These are phyloP conservation scores for Tenrec ecaudatus DNA, from an alignment of 2,113 vertebrate genomes.

Conservation along the genomic window DNA sequence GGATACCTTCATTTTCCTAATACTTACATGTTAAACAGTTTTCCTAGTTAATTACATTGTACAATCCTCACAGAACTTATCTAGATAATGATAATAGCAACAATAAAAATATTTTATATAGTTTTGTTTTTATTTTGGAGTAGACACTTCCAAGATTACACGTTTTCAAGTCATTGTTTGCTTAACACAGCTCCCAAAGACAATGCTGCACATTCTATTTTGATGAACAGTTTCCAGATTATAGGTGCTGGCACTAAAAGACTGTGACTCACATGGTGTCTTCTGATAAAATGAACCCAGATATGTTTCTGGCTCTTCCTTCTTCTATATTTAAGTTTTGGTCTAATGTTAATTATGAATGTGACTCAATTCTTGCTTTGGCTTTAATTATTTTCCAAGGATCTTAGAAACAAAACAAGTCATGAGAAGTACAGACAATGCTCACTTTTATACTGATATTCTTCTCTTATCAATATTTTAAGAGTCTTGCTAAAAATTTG, in stretches of 20 bases:
- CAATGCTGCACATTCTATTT: too few relatives aligned
- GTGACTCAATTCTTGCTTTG: not conserved
- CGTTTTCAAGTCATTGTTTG: not conserved
- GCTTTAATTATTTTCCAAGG: not conserved
- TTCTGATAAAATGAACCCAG: not conserved
- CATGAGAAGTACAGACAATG: not conserved
- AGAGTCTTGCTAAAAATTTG: not conserved
- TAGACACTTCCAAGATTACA: not conserved
- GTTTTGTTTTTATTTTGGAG: not conserved
- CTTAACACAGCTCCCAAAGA: not conserved
- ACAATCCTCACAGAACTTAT: not conserved
- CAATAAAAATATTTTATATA: not conserved
- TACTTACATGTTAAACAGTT: not conserved
- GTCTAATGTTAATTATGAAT: not conserved
- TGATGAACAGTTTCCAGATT: not conserved
- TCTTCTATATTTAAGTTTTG: not conserved
- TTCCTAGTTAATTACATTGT: not conserved
- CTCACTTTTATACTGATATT: too few relatives aligned
- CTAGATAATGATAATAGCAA: not conserved
- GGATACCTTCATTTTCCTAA: not conserved
- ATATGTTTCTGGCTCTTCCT: not conserved
- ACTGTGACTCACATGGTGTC: not conserved
- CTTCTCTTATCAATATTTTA: too few relatives aligned
- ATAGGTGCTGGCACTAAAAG: not conserved
- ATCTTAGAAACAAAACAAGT: constrained; percentile 12